These are phyloP conservation scores for Silvanus unidentatus DNA, from an alignment of 2,888 invertebrate species.

Conservation along the genomic window DNA sequence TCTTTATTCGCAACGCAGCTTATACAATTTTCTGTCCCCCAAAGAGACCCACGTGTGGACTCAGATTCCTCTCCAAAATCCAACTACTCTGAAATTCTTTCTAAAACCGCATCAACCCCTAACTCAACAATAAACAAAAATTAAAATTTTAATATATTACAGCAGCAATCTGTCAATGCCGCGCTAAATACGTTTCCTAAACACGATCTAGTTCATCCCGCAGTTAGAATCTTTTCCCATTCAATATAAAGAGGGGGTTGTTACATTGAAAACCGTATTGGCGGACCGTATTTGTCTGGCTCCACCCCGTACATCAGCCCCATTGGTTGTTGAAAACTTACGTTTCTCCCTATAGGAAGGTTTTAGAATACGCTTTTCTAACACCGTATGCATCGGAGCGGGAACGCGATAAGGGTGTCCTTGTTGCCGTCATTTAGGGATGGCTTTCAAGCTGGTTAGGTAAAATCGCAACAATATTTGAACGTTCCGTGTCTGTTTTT, in stretches of 20 bases:
- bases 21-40: no score
- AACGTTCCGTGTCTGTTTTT: slow-evolving; percentile 43
- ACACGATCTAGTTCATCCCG: neutral
- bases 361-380: slow-evolving; percentile 40
- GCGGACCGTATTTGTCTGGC: slow-evolving; percentile 45
- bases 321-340: slow-evolving; percentile 46
- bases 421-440: slow-evolving; percentile 28
- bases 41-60: no score
- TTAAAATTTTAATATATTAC: slow-evolving; percentile 1
- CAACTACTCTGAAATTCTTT: no score
- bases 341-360: slow-evolving; percentile 47
- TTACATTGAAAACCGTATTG: slow-evolving; percentile 49
- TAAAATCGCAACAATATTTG: slow-evolving; percentile 45
- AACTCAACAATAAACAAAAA: no score
- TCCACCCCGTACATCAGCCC: slow-evolving; percentile 42
- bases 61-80: no score
- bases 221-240: slow-evolving; percentile 26
- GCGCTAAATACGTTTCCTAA: slow-evolving; percentile 3
- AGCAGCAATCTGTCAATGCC: neutral
- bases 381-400: slow-evolving; percentile 24
- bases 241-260: slow-evolving; percentile 24
- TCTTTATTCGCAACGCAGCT: no score
- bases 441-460: slow-evolving; percentile 37
- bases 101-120: no score
- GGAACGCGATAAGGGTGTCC: slow-evolving; percentile 18